These are phyloP conservation scores for Simalia tracyae DNA, from an alignment of 2,797 vertebrate species.

Conservation along the genomic window DNA sequence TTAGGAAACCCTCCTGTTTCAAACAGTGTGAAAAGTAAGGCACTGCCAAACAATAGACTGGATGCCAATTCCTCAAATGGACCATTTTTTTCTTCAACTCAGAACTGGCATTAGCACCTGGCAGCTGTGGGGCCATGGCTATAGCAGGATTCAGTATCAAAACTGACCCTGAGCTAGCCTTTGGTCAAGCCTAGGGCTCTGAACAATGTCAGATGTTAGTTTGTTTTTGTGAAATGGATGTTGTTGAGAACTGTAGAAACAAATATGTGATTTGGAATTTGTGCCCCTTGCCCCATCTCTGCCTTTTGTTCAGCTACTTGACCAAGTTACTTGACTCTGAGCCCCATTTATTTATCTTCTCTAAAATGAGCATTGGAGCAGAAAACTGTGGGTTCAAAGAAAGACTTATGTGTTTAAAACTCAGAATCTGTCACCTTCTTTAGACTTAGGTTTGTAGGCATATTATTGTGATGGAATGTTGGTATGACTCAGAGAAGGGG, in stretches of 20 bases:
- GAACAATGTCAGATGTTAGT: not conserved
- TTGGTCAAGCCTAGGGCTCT: not conserved
- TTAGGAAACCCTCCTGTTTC: not conserved
- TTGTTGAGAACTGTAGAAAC: not conserved
- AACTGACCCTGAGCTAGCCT: not conserved
- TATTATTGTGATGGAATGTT: not conserved
- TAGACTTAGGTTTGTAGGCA: not conserved
- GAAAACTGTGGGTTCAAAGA: not conserved
- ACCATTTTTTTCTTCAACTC: not conserved
- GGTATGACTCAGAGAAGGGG: not conserved
- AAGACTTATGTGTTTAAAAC: not conserved
- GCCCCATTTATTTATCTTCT: not conserved
- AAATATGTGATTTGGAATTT: not conserved
- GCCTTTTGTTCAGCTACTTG: not conserved
- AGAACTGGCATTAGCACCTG: not conserved
- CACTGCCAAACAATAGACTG: not conserved
- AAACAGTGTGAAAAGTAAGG: not conserved
- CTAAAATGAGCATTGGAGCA: not conserved
- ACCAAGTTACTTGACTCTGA: not conserved
- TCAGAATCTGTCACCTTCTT: not conserved
- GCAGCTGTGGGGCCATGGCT: not conserved
- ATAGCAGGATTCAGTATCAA: not conserved
- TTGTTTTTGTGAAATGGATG: not conserved
- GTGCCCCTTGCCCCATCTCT: not conserved
- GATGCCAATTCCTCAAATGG: not conserved